Evolutionary conservation across 2,888 invertebrate genomes (phyloP).

Genomic region (Yponomeuta plumbellus): DNA sequence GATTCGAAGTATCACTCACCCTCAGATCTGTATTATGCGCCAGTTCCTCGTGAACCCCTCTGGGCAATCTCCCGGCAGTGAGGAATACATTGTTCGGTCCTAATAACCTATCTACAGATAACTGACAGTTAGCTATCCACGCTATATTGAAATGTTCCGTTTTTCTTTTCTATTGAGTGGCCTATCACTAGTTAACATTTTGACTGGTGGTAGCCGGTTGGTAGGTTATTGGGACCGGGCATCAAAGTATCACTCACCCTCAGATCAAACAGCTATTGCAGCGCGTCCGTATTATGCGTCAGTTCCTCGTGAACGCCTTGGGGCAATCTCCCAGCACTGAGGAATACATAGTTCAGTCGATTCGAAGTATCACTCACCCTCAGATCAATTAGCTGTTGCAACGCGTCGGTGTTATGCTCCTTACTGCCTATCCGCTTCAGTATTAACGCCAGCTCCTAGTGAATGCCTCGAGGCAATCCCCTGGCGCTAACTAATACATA

Average conservation of each 20-base stretch:
- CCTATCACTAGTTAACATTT: no score
- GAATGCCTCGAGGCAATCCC: constrained; percentile 84
- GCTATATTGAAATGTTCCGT: no score
- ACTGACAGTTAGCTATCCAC: no score
- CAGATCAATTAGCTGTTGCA: constrained; percentile 87
- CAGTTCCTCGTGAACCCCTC: constrained; percentile 89
- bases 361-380: no score
- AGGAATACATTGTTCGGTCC: constrained; percentile 34
- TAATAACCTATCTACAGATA: constrained; percentile 69
- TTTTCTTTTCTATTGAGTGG: no score
- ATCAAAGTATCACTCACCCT: constrained; percentile 21
- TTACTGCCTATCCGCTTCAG: constrained; percentile 94
- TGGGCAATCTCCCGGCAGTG: constrained; percentile 71
- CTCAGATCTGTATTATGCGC: constrained; percentile 92
- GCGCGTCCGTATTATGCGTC: constrained; percentile 23
- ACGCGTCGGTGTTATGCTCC: constrained; percentile 88
- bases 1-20: no score
- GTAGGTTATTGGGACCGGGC: no score
- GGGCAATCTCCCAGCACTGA: no score
- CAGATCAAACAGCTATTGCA: constrained; percentile 87
- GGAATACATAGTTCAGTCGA: no score
- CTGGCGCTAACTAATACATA: no score
- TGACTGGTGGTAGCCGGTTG: no score
- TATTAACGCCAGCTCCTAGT: constrained; percentile 91
- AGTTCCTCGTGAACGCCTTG: no score